Base-by-base conservation (phyloP, 2,113 vertebrate genomes). In the Coregonus clupeaformis region DNA sequence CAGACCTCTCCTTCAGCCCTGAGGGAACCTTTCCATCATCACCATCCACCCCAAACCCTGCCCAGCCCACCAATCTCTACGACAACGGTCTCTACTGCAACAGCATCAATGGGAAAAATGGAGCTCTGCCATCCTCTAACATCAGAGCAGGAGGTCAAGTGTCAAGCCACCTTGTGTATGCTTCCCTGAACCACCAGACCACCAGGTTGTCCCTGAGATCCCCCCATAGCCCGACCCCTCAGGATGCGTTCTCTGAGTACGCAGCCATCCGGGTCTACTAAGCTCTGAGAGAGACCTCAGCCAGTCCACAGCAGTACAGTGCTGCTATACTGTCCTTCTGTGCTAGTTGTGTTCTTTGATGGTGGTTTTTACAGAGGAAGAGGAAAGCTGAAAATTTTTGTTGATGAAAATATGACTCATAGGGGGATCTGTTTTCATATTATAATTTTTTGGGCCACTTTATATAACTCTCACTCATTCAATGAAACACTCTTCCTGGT, bases 161-260 rank as follows among this genome's bases (percentile, higher is more conserved):
- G 5, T 29, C 75, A 20, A 20, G 63, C 5, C 1, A 0, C 49
- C n/a, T 9, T 12, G 27, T 76, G 27, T 85, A 83, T 24, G 47
- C 77, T 11, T 14, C 32, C 14, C 25, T 88, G n/a, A 65, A 63
- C 24, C 76, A 68, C 16, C 7, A 0, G 2, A 32, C 68, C n/a
- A 0, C 27, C 6, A 16, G 5, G 45, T 55, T 1, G 36, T 4
- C 45, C 14, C 29, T 25, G 57, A 29, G 30, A 64, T 60, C 70
- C 6, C 69, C 20, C 0, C 68, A 32, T 4, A 32, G 9, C 1
- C 5, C 2, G 0, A 52, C 49, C n/a, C 9, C 45, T 36, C 12
- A 25, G 36, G 30, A 18, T 0, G 16, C 2, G 13, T 12, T 9
- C 0, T 0, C 66, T 7, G 59, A 68, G 9, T 80, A 78, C n/a